Evolutionary conservation across 2,113 vertebrate species (phyloP).

Genomic region (Ranitomeya imitator): DNA sequence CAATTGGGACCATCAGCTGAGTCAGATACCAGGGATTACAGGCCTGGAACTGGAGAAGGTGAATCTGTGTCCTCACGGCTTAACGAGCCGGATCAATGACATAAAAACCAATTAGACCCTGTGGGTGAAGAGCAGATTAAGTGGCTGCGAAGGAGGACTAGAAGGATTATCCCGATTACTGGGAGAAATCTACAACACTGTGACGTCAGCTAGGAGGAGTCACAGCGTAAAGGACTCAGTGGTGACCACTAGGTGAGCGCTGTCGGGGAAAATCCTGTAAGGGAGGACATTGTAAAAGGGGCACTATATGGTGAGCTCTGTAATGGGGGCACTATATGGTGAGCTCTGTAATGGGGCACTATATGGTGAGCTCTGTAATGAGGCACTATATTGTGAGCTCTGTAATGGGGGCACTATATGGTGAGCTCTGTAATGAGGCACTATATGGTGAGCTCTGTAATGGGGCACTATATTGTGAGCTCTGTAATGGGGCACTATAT

Average conservation of each 20-base stretch:
- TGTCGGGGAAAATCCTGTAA: background rate
- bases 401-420: background rate
- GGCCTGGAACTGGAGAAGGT: background rate
- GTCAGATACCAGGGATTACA: background rate
- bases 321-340: background rate
- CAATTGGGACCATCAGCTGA: background rate
- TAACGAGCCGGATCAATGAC: conserved; percentile 40
- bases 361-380: background rate
- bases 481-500: background rate
- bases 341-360: background rate
- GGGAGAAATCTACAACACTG: background rate
- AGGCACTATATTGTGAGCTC: background rate
- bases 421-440: background rate
- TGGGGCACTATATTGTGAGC: no score
- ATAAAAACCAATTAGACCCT: conserved; percentile 23
- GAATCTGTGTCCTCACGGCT: background rate
- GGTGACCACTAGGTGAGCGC: background rate
- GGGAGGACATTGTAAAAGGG: background rate
- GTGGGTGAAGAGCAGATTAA: conserved; percentile 4
- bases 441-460: background rate
- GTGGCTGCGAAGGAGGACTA: conserved; percentile 37
- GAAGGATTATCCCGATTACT: conserved; percentile 59
- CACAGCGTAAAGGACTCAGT: conserved; percentile 53
- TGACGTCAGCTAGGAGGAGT: conserved; percentile 46
- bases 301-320: background rate